Evolutionary conservation across 2,888 invertebrate species (phyloP), one percentile per base, ranked within the genome.

Genomic region (Rhamphomyia laevipes): DNA sequence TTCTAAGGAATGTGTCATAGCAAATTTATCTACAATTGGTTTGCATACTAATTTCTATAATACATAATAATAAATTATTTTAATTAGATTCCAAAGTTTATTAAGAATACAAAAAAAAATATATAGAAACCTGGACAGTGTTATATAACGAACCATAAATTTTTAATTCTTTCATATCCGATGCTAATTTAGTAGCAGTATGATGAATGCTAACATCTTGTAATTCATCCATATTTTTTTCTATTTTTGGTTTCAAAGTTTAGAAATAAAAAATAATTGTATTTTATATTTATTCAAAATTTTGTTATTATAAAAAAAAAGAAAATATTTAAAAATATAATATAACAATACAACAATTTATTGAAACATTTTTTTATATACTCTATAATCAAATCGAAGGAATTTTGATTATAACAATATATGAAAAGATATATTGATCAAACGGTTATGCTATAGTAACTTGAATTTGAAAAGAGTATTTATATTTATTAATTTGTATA

Each of bases 21-120:
- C 83, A 55, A 83, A 80, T 58, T 82, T 81, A 60, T 81, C 82
- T 31, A 90, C 87, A 58, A 74, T 77, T 42, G 86, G 78, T 37
- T 83, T 82, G 45, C 87, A 84, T 45, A 84, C 86, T 55, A 89
- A 72, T 74, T 81, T 85, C 88, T 89, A 66, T 49, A 65, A n/a
- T 65, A 58, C 50, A 58, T 50, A 35, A 35, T n/a, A n/a, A 33
- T 5, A 33, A 13, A 13, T 21, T 21, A 33, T 33, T 6, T 4
- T 33, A 4, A 33, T 13, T 3, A 33, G 4, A 11, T 13, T 5
- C 7, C 33, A 33, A 30, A 9, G 13, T 13, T 33, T 9, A 13
- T 13, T 33, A 3, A 33, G 13, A 5, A 33, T 13, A 3, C 7
- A 5, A 33, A 13, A 13, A 13, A 30, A 30, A 30, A 30, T 30